A percentile compares a stretch with the other conserved stretches of the same genome.
These are phyloP conservation scores for Gallinago jamesoni DNA, from an alignment of 2,113 vertebrate genomes.

Conservation along the genomic window DNA sequence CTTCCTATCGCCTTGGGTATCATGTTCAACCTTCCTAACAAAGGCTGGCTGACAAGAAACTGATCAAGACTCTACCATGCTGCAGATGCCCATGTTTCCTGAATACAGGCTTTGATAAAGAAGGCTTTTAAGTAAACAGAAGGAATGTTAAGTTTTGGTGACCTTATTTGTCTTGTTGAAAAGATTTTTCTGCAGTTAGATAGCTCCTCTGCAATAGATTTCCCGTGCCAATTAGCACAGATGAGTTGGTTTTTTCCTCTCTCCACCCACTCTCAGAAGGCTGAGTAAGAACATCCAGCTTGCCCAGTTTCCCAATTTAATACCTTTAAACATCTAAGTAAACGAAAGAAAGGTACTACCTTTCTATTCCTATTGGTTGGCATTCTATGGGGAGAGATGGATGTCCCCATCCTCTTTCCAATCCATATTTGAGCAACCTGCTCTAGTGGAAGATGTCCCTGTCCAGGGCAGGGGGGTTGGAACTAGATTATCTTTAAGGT, in stretches of 20 bases:
- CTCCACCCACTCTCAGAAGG: neutral
- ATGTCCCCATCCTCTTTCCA: neutral
- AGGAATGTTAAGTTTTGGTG: neutral
- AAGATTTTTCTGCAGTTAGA: neutral
- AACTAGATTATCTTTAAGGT: neutral
- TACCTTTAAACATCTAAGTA: neutral
- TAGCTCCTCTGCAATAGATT: neutral
- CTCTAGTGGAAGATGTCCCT: neutral
- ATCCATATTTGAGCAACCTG: neutral
- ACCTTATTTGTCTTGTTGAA: neutral
- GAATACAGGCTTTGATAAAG: neutral
- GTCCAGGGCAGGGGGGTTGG: neutral
- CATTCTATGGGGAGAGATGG: neutral
- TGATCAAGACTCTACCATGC: neutral
- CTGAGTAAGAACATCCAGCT: neutral
- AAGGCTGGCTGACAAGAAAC: neutral
- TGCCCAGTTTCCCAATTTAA: neutral
- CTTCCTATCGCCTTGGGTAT: neutral
- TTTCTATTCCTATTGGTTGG: neutral
- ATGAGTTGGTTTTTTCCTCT: neutral
- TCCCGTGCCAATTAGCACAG: neutral
- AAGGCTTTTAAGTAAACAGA: neutral
- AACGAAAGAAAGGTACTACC: neutral
- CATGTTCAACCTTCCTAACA: neutral
- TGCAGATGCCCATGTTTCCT: neutral